Evolutionary conservation across 2,888 invertebrate genomes (phyloP), one percentile per base, ranked within the genome.

Genomic region (Carcina quercana): DNA sequence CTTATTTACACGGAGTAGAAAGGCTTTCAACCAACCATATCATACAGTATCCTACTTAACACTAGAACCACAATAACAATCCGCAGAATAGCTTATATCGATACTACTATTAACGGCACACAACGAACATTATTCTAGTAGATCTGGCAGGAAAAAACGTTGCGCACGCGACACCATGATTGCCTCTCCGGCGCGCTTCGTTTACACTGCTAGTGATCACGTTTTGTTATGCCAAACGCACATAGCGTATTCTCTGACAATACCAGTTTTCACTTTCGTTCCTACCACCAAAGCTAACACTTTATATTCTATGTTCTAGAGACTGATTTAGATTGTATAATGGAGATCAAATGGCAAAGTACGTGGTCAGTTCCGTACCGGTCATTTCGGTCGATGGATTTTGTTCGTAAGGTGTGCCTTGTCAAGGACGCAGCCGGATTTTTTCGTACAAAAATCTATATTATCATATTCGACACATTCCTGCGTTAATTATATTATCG

Each of bases 151-250:
- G 5, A 22, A 22, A 21, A 22, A 47, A 38, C 45, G 45, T 47
- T 47, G 46, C 49, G 43, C 50, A 47, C 48, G 48, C 51, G 48
- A 54, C 46, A 57, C 61, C 53, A 58, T 63, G 62, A 52, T 56
- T 55, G 56, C 43, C 50, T 54, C 56, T 45, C 56, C 51, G 59
- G 59, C 60, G 58, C 55, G 65, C 53, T 55, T 49, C 53, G 50
- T 45, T 48, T 44, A 45, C 51, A 60, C 68, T 60, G 43, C 11
- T 15, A 14, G 22, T 30, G 15, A 25, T 28, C 5, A 22, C 17
- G 43, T 42, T 40, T 43, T 41, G 38, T 44, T 49, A 43, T 44
- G 40, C 46, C 35, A 35, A 39, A 37, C 40, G 39, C 42, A 37
- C 32, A 33, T 34, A 25, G n/a, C n/a, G n/a, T 28, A 10, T n/a